These are phyloP conservation scores for Oncorhynchus kisutch DNA, from an alignment of 2,113 vertebrate species.

Conservation along the genomic window DNA sequence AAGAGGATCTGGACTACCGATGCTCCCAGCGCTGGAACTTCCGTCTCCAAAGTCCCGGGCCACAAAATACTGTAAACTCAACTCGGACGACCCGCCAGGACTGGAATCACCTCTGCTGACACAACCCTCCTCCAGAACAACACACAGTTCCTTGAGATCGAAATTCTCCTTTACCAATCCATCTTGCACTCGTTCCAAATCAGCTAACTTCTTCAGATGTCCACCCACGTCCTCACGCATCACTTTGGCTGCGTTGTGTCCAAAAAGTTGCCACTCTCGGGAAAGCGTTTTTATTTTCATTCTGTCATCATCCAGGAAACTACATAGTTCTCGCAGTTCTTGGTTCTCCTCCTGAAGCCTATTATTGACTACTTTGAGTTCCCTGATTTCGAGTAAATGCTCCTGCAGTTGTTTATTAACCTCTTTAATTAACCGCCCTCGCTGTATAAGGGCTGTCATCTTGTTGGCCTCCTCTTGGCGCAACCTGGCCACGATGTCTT, in stretches of 20 bases:
- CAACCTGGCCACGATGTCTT: slow-evolving; percentile 77
- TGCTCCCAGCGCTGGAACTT: slow-evolving; percentile 81
- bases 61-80: slow-evolving; percentile 75
- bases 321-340: slow-evolving; percentile 80
- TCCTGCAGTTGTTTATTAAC: slow-evolving; percentile 81
- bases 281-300: slow-evolving; percentile 76
- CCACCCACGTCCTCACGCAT: slow-evolving; percentile 78
- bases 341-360: slow-evolving; percentile 80
- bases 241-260: slow-evolving; percentile 76
- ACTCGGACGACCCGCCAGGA: slow-evolving; percentile 69
- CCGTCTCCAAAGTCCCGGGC: slow-evolving; percentile 80
- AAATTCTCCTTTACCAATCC: slow-evolving; percentile 78
- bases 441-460: slow-evolving; percentile 79
- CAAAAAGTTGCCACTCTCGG: slow-evolving; percentile 80
- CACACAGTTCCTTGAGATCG: slow-evolving; percentile 79
- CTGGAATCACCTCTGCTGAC: slow-evolving; percentile 55
- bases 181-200: slow-evolving; percentile 77
- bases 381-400: slow-evolving; percentile 80
- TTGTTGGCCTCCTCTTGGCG: slow-evolving; percentile 77
- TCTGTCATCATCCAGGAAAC: slow-evolving; percentile 80
- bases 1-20: slow-evolving; percentile 79
- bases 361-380: slow-evolving; percentile 80
- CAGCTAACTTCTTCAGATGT: slow-evolving; percentile 78
- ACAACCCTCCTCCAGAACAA: slow-evolving; percentile 77
- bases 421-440: slow-evolving; percentile 79